A percentile compares a stretch with the other conserved stretches of the same genome.
Evolutionary conservation across 2,797 vertebrate species (phyloP).

Genomic region (Adelosebastes latens): DNA sequence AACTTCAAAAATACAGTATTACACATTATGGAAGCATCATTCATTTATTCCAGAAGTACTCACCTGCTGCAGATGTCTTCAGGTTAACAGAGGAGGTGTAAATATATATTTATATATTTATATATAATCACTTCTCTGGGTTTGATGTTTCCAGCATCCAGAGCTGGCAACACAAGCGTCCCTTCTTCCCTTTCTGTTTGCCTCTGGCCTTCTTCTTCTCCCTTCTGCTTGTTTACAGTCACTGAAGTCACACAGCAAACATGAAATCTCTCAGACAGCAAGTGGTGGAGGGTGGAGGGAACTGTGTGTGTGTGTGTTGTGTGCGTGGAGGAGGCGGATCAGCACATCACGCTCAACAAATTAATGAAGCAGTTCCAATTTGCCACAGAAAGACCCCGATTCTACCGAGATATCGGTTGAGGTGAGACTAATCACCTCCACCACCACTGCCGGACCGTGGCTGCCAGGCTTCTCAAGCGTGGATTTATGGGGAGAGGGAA

Average conservation of each 20-base stretch:
- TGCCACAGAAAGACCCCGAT: constrained; percentile 46
- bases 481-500: not conserved
- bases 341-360: constrained; percentile 67
- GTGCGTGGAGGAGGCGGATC: constrained; percentile 30
- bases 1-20: not conserved
- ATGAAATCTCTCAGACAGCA: constrained; percentile 43
- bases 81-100: constrained; percentile 4
- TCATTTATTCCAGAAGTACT: constrained; percentile 20
- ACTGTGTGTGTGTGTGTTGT: not conserved
- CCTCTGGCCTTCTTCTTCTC: constrained; percentile 48
- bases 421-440: constrained; percentile 61
- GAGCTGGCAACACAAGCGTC: constrained; percentile 27
- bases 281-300: constrained; percentile 61
- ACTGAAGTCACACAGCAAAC: constrained; percentile 66
- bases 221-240: constrained; percentile 59
- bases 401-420: constrained; percentile 24
- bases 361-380: constrained; percentile 70
- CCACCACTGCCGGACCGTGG: constrained; percentile 18
- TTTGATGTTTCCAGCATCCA: constrained; percentile 58
- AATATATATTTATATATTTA: too few relatives aligned
- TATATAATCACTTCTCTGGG: constrained; percentile 14
- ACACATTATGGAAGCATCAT: not conserved
- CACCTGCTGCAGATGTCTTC: constrained; percentile 61
- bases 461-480: constrained; percentile 20
- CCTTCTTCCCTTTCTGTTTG: constrained; percentile 35